Conservation (phyloP, 2,113 vertebrate species). For the Herpailurus yagouaroundi region DNA sequence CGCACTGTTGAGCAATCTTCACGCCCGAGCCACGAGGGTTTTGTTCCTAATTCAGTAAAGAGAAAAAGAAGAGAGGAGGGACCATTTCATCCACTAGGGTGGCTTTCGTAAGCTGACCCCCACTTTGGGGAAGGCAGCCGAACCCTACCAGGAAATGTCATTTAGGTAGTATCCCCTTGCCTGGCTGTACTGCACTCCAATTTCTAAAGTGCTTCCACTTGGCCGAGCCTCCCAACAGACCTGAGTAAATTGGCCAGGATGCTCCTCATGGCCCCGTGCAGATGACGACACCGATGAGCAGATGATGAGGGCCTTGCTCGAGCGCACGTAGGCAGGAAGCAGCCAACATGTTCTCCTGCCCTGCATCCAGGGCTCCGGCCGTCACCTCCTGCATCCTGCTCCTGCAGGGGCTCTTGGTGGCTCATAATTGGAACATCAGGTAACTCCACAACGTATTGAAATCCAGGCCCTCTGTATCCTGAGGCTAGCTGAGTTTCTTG, state of each 20-base stretch:
- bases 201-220: conserved; percentile 27
- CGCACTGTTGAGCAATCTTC: neutral
- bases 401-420: neutral
- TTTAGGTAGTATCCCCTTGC: conserved; percentile 21
- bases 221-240: neutral
- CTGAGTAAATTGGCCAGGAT: neutral
- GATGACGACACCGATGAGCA: neutral
- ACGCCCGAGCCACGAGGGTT: neutral
- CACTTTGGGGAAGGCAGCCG: neutral
- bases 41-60: conserved; percentile 54
- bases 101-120: conserved; percentile 22
- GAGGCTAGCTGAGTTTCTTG: neutral
- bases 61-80: conserved; percentile 1
- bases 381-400: neutral
- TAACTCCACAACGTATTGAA: neutral
- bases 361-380: neutral
- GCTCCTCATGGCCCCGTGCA: no score
- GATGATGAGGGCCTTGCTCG: neutral
- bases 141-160: conserved; percentile 40
- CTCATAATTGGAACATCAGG: neutral
- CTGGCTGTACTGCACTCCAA: neutral
- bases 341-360: neutral
- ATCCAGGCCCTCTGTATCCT: neutral
- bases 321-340: neutral
- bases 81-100: conserved; percentile 30